A percentile compares a stretch with the other conserved stretches of the same genome.
These are phyloP conservation scores for Bombyx mandarina DNA, from an alignment of 1,140 invertebrate genomes.

Conservation along the genomic window DNA sequence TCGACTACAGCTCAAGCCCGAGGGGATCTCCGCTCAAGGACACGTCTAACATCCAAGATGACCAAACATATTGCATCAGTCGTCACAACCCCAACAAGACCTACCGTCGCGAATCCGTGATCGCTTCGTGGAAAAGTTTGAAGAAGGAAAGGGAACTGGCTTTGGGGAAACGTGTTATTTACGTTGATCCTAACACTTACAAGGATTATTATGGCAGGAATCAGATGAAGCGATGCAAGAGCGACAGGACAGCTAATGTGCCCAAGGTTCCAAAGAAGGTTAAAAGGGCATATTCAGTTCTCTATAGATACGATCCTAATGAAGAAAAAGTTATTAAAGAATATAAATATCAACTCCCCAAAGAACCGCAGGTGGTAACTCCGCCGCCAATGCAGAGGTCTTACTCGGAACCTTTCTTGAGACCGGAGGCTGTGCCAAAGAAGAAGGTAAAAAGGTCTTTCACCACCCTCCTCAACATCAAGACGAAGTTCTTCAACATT, in stretches of 20 bases:
- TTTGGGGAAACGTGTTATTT: conserved; percentile 52
- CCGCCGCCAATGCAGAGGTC: conserved; percentile 38
- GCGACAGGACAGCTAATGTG: conserved; percentile 42
- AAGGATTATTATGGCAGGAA: conserved; percentile 61
- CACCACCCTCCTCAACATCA: conserved; percentile 57
- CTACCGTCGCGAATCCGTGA: conserved; percentile 56
- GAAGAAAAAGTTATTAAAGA: conserved; percentile 63
- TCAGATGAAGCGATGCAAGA: conserved; percentile 61
- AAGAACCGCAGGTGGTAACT: conserved; percentile 23
- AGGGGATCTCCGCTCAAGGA: conserved; percentile 58
- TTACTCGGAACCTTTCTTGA: conserved; percentile 52
- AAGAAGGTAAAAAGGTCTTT: conserved; percentile 63
- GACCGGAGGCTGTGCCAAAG: conserved; percentile 42
- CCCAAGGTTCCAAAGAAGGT: conserved; percentile 47
- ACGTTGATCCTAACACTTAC: conserved; percentile 52
- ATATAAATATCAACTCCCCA: conserved; percentile 55
- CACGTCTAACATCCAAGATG: conserved; percentile 61
- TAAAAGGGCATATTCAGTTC: conserved; percentile 59
- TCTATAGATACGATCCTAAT: conserved; percentile 59
- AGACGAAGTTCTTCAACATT: conserved; percentile 60
- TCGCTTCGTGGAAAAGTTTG: conserved; percentile 59
- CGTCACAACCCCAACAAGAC: conserved; percentile 64
- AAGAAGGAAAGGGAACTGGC: conserved; percentile 62
- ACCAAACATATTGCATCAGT: conserved; percentile 51
- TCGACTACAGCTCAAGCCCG: conserved; percentile 56